phyloP scores from a whole-genome alignment of 2,888 invertebrate genomes.

The Muschampia plurimacula region DNA sequence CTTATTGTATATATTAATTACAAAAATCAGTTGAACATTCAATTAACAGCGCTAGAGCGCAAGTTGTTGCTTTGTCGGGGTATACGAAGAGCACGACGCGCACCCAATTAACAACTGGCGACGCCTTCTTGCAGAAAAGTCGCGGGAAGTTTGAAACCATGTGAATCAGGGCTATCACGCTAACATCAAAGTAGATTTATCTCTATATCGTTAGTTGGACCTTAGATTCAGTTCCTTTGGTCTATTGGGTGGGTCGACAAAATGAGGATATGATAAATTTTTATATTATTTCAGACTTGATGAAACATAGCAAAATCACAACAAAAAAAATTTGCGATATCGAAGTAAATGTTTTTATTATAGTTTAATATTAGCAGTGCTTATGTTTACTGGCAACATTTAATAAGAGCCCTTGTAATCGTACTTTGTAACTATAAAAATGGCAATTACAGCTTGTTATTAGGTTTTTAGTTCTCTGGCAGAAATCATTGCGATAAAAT shows the following conservation, averaged over 20 bases:
- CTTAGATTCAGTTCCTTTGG: background rate
- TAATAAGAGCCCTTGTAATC: too few relatives aligned
- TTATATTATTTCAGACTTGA: background rate
- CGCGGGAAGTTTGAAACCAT: slow-evolving; percentile 45
- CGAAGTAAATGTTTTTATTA: too few relatives aligned
- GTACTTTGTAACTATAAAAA: too few relatives aligned
- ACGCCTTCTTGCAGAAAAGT: slow-evolving; percentile 62
- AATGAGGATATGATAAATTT: too few relatives aligned
- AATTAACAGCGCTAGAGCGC: slow-evolving; percentile 9
- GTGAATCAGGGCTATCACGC: background rate
- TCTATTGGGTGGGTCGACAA: background rate
- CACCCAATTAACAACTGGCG: slow-evolving; percentile 69
- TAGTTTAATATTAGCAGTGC: too few relatives aligned
- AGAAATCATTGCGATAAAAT: too few relatives aligned
- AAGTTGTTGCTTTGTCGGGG: slow-evolving; percentile 27
- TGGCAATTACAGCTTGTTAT: too few relatives aligned
- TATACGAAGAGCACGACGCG: slow-evolving; percentile 53
- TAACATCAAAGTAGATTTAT: background rate
- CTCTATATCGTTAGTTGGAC: background rate
- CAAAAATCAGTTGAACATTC: background rate
- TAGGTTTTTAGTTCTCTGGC: too few relatives aligned
- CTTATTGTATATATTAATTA: background rate
- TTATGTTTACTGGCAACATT: too few relatives aligned
- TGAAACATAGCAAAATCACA: too few relatives aligned
- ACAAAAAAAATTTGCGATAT: too few relatives aligned